phyloP scores from a whole-genome alignment of 2,113 vertebrate species.

The Tragelaphus strepsiceros region DNA sequence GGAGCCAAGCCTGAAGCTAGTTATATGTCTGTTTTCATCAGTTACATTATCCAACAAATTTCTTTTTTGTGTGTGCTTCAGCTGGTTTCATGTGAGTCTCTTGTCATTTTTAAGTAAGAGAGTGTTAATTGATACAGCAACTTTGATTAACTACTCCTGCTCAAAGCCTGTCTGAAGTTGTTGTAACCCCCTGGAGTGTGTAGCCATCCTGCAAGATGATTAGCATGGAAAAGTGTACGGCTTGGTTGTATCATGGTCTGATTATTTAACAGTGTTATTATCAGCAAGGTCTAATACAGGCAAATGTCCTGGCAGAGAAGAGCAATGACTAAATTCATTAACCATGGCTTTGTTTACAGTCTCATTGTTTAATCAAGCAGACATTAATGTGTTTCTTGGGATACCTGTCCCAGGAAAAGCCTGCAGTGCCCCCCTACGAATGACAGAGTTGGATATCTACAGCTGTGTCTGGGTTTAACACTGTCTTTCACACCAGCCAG shows the following conservation, averaged over 20 bases:
- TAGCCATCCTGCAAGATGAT: neutral
- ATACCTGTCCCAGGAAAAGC: neutral
- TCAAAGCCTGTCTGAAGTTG: slow-evolving; percentile 10
- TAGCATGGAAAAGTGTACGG: neutral
- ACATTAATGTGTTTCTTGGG: slow-evolving; percentile 9
- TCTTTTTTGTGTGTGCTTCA: neutral
- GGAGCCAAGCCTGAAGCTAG: neutral
- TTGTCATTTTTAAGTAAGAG: slow-evolving; percentile 12
- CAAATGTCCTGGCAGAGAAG: neutral
- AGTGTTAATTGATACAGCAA: neutral
- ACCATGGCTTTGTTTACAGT: slow-evolving; percentile 1
- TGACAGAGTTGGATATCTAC: neutral
- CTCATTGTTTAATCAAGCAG: slow-evolving; percentile 23
- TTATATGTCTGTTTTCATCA: neutral
- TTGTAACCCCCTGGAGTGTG: neutral
- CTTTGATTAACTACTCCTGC: slow-evolving; percentile 26
- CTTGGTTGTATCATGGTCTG: neutral
- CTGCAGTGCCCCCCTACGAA: neutral
- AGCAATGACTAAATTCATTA: slow-evolving; percentile 32
- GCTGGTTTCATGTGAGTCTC: neutral
- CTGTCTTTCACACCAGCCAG: neutral
- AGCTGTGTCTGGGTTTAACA: neutral
- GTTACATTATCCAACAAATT: neutral
- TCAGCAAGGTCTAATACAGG: neutral
- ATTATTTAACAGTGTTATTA: slow-evolving; percentile 41